Evolutionary conservation across 2,888 invertebrate species (phyloP), one percentile per base, ranked within the genome.

Genomic region (Chrysolina americana): DNA sequence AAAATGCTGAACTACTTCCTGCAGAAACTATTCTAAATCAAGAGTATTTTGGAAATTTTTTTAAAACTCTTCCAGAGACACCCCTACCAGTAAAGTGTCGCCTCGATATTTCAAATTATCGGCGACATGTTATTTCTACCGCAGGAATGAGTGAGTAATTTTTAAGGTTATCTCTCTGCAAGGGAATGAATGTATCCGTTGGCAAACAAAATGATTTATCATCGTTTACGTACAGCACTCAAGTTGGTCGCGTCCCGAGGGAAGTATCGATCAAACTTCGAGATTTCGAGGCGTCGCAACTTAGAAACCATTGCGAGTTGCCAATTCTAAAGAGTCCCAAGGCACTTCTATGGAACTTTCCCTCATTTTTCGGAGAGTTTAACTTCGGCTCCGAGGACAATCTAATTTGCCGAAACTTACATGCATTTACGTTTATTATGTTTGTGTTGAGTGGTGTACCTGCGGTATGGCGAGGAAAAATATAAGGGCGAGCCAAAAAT

Each of bases 231-330:
- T 59, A 59, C 6, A 59, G 59, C 59, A 59, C 59, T 36, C 59
- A 28, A 59, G 59, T 59, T 59, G 28, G 59, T 28, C 59, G 59
- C 4, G 28, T 70, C 56, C 71, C 44, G 65, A 65, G 59, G 65
- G 69, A 44, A 70, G 41, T 71, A 71, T 71, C 71, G 71, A 71
- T 71, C 71, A 71, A 41, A 41, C 50, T 59, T 59, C 59, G 59
- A 36, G 59, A 59, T 59, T 59, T 59, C 59, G n/a, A n/a, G 17
- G 65, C 65, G 53, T 44, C 68, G 23, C 44, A 71, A 65, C 65
- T 53, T 50, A 19, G 65, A 71, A 50, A 71, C 65, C 56, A 44
- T 71, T 19, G 41, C 36, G 65, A 65, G 23, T 59, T 59, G 59
- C 36, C 59, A 59, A 59, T 59, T 59, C 36, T 59, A 9, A 59